These are phyloP conservation scores for Hydra vulgaris DNA, from an alignment of 30 jellyfish, hydroid and myxozoan genomes.

Conservation along the genomic window DNA sequence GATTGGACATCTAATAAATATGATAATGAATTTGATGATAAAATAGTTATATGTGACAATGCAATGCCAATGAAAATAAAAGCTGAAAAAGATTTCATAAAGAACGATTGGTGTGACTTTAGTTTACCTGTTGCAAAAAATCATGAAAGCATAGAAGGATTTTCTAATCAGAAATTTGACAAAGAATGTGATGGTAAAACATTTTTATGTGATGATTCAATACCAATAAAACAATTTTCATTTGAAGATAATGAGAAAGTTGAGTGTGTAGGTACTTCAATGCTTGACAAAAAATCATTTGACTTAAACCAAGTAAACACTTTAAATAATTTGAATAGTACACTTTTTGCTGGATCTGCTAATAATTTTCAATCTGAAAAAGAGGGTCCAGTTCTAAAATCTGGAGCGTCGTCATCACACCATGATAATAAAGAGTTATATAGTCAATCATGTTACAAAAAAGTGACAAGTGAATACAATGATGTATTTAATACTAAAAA, in stretches of 20 bases:
- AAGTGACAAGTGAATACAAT: no score
- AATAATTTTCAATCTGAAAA: no score
- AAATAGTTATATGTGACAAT: background rate
- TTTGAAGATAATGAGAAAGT: background rate
- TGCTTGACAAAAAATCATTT: background rate
- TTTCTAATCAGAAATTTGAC: background rate
- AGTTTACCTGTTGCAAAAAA: background rate
- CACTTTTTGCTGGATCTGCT: no score
- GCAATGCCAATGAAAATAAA: background rate
- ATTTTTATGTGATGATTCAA: background rate
- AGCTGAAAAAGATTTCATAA: slow-evolving; percentile 18
- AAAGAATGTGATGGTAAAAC: background rate
- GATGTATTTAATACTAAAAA: no score
- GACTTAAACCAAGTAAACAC: background rate
- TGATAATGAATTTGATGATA: background rate
- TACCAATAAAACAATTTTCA: background rate
- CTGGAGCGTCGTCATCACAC: no score
- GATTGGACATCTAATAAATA: background rate
- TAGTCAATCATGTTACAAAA: no score
- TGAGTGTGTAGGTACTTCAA: background rate
- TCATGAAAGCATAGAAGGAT: background rate
- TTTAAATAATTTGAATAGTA: no score
- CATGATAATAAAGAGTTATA: no score
- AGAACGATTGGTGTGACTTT: background rate
- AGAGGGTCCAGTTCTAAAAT: no score